These are phyloP conservation scores for Drosophila affinis DNA, from an alignment of 2,888 invertebrate species.

Conservation along the genomic window DNA sequence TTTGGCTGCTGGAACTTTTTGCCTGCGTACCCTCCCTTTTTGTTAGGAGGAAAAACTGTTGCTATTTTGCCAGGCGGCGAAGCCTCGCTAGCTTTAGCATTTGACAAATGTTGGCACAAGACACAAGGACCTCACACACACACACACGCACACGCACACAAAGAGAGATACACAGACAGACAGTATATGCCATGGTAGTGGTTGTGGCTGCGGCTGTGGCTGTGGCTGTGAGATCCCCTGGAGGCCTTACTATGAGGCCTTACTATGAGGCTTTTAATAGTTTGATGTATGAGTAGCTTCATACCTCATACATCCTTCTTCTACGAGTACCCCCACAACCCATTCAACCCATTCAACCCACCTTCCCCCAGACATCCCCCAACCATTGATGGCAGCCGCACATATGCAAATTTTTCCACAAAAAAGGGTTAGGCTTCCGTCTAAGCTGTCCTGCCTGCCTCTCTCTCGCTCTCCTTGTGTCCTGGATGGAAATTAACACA, in stretches of 20 bases:
- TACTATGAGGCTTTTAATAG: slow-evolving; percentile 75
- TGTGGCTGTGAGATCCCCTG: slow-evolving; percentile 45
- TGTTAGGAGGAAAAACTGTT: slow-evolving; percentile 60
- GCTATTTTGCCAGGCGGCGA: slow-evolving; percentile 64
- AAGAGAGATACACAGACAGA: background rate
- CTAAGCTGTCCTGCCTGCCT: slow-evolving; percentile 27
- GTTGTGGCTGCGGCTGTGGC: slow-evolving; percentile 23
- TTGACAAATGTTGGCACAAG: slow-evolving; percentile 73
- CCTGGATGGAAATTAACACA: slow-evolving; percentile 73
- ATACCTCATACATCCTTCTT: slow-evolving; percentile 42
- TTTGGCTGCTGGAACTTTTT: slow-evolving; percentile 64
- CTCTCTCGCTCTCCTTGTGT: slow-evolving; percentile 23
- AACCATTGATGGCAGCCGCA: slow-evolving; percentile 44
- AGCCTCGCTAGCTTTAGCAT: slow-evolving; percentile 70
- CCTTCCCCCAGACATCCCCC: slow-evolving; percentile 6
- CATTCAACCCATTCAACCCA: slow-evolving; percentile 1
- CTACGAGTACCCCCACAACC: too few species aligned
- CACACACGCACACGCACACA: slow-evolving; percentile 4
- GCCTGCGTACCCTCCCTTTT: background rate
- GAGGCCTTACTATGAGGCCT: slow-evolving; percentile 70
- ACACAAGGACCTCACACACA: slow-evolving; percentile 29
- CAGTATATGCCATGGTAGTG: slow-evolving; percentile 14
- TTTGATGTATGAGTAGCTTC: slow-evolving; percentile 72
- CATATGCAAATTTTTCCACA: slow-evolving; percentile 66
- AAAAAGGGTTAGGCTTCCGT: slow-evolving; percentile 43